phyloP scores from a whole-genome alignment of 2,797 vertebrate species.

The Silurus aristotelis region DNA sequence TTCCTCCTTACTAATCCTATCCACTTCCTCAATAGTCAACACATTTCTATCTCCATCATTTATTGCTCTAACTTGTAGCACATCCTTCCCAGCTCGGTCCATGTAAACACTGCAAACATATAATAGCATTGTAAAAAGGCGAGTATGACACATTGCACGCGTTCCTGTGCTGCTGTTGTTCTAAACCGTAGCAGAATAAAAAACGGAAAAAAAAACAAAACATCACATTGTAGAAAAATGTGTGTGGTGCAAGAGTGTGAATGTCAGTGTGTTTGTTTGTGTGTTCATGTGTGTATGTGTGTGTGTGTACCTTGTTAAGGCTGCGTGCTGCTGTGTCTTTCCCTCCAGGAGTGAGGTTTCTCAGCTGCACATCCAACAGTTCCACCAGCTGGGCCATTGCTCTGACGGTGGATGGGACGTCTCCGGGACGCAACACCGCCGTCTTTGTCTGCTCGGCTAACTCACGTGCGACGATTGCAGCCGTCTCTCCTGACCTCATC shows the following conservation, averaged over 20 bases:
- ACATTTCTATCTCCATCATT: no score
- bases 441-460: constrained; percentile 92
- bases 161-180: not conserved
- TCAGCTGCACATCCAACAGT: constrained; percentile 91
- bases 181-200: not conserved
- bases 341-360: constrained; percentile 93
- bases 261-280: not conserved
- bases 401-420: constrained; percentile 90
- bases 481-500: constrained; percentile 95
- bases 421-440: constrained; percentile 87
- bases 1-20: no score
- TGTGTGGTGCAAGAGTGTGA: not conserved
- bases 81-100: no score
- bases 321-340: constrained; percentile 97
- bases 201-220: not conserved
- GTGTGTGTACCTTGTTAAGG: constrained; percentile 86
- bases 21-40: no score
- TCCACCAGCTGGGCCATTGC: constrained; percentile 97
- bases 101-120: not conserved
- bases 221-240: not conserved
- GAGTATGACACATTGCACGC: not conserved
- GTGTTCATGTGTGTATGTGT: not conserved
- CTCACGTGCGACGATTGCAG: constrained; percentile 92
- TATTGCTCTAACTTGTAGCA: no score
- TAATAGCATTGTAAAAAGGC: not conserved